phyloP scores from a whole-genome alignment of 2,888 invertebrate species.

The Diadromus collaris region DNA sequence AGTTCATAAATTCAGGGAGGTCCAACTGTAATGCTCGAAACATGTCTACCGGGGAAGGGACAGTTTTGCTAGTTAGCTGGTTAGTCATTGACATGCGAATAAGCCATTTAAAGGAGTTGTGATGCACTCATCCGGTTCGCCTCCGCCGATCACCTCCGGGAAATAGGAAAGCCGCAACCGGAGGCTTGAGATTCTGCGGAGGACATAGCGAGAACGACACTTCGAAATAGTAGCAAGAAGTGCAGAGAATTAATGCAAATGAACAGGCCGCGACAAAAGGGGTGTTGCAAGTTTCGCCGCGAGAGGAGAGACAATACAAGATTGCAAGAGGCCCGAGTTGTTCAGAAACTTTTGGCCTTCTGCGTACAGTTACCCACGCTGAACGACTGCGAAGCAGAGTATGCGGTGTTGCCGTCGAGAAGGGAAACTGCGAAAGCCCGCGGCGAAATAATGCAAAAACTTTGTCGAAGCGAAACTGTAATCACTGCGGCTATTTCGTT shows the following conservation, averaged over 20 bases:
- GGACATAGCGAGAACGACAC: constrained; percentile 10
- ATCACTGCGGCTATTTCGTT: constrained; percentile 49
- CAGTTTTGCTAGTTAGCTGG: no score
- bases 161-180: background rate
- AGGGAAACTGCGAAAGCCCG: constrained; percentile 11
- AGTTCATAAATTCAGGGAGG: no score
- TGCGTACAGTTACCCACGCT: constrained; percentile 60
- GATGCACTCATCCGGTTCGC: background rate
- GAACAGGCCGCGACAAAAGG: constrained; percentile 45
- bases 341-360: constrained; percentile 54
- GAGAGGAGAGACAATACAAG: constrained; percentile 27
- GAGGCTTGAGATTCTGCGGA: background rate
- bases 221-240: background rate
- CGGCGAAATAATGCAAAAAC: constrained; percentile 52
- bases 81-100: background rate
- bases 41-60: no score
- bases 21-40: no score
- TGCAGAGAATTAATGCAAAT: constrained; percentile 29
- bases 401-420: constrained; percentile 22
- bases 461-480: constrained; percentile 46
- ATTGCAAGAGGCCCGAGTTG: constrained; percentile 40
- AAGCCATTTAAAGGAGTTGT: background rate
- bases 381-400: constrained; percentile 51
- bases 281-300: constrained; percentile 20
- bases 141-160: background rate